Evolutionary conservation across 2,797 vertebrate species (phyloP).

Genomic region (Poliocrania exsul): DNA sequence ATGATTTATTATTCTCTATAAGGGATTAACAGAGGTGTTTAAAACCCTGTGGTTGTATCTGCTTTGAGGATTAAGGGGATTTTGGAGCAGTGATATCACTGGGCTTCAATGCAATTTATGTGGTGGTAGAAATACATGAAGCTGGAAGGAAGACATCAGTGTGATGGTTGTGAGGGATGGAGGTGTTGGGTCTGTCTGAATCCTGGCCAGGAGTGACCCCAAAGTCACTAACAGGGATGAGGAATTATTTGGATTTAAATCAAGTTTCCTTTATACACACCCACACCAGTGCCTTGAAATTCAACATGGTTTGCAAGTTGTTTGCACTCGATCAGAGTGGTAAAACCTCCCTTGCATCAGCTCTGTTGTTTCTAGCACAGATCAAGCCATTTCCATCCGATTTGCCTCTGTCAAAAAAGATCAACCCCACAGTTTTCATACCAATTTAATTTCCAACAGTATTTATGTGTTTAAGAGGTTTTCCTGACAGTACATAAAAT

Average conservation of each 20-base stretch:
- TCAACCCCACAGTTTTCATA: background rate
- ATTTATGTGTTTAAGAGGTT: slow-evolving; percentile 52
- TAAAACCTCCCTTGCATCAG: too few species aligned
- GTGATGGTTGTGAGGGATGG: accelerated
- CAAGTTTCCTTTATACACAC: background rate
- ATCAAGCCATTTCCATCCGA: background rate
- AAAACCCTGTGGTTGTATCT: background rate
- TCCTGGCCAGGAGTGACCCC: background rate
- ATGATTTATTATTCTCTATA: background rate
- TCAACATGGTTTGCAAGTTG: background rate
- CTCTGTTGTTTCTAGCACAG: background rate
- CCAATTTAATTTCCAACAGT: background rate
- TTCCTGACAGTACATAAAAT: slow-evolving; percentile 51
- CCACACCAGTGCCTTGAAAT: background rate
- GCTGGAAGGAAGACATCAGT: background rate
- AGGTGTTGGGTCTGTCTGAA: background rate
- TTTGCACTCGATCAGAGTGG: accelerated
- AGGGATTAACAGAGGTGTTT: slow-evolving; percentile 31
- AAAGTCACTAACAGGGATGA: background rate
- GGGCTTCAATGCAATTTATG: background rate
- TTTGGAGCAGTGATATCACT: background rate
- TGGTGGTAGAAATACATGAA: background rate
- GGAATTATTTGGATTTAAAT: background rate
- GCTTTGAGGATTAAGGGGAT: slow-evolving; percentile 6
- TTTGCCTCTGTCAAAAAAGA: background rate